Evolutionary conservation across 2,113 vertebrate genomes (phyloP), one percentile per base, ranked within the genome.

Genomic region (Corapipo altera): DNA sequence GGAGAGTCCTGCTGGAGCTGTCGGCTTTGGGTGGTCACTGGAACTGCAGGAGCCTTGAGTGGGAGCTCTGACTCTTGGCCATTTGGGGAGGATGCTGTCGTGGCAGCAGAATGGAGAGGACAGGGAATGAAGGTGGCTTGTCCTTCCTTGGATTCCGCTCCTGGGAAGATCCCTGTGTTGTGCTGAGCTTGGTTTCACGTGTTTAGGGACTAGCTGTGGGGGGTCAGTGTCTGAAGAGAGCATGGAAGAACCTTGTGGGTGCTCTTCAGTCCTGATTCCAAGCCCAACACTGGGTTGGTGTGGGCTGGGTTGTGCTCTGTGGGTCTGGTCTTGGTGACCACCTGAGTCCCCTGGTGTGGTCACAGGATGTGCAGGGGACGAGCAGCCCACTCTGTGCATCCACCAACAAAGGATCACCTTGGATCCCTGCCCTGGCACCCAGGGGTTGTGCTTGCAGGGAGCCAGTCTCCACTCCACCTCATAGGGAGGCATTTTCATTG

Each of bases 351-450:
- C 7, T 0, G 1, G 41, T n/a, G 32, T 66, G 7, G 2, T 44
- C 10, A 3, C 26, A 32, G 46, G 48, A 12, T 0, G 0, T 8
- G 33, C 70, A 59, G 67, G 58, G 48, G n/a, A 20, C 0, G 0
- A 67, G 62, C 48, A 46, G 43, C 7, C 1, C 4, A 0, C 13
- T 10, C 55, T 18, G 28, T 20, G 61, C 37, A 9, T 41, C 19
- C 41, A 8, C 18, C 24, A 28, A 12, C 6, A 27, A 64, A 27
- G 37, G 26, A 0, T 15, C 33, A 12, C n/a, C 67, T 28, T 54
- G 12, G 26, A 9, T 22, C n/a, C n/a, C 62, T 33, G 17, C 32
- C 43, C 26, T 64, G 37, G 22, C 46, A 22, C 19, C 27, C 6
- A 0, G 11, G 65, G 69, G 19, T 37, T 7, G 7, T 37, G 17